Evolutionary conservation across 2,797 vertebrate genomes (phyloP).

Genomic region (Sparus aurata): DNA sequence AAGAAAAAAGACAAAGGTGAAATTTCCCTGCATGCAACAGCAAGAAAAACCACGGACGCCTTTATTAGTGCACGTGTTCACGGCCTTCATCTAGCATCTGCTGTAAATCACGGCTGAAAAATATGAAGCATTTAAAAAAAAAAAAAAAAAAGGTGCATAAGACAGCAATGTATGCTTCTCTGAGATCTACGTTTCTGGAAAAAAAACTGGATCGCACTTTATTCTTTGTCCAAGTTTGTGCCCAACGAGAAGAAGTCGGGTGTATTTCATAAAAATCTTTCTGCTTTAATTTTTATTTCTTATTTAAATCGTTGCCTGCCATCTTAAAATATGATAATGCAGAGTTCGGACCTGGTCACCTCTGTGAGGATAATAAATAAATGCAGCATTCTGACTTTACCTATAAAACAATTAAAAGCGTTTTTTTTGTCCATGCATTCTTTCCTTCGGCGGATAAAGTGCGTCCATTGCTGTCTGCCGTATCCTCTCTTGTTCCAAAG

Average conservation of each 20-base stretch:
- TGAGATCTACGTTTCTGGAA: neutral
- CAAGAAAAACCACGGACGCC: slow-evolving; percentile 18
- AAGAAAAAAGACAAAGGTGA: slow-evolving; percentile 36
- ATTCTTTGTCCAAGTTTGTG: neutral
- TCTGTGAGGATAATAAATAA: slow-evolving; percentile 1
- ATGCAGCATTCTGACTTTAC: neutral
- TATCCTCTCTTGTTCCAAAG: slow-evolving; percentile 12
- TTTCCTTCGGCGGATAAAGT: slow-evolving; percentile 4
- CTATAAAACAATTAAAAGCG: neutral
- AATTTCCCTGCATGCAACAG: neutral
- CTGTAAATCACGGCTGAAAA: neutral
- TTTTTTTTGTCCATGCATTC: neutral
- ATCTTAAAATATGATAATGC: neutral
- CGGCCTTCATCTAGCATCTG: neutral
- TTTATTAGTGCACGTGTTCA: slow-evolving; percentile 26
- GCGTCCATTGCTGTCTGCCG: neutral
- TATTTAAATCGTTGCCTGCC: too few relatives aligned
- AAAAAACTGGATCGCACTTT: neutral
- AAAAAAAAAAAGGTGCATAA: neutral
- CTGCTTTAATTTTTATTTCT: neutral
- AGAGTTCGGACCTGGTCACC: neutral
- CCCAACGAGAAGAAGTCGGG: neutral
- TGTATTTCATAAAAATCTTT: neutral
- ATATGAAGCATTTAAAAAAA: neutral
- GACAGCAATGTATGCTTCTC: neutral